Evolutionary conservation across 1,140 invertebrate species (phyloP), one percentile per base, ranked within the genome.

Genomic region (Halictus rubicundus): DNA sequence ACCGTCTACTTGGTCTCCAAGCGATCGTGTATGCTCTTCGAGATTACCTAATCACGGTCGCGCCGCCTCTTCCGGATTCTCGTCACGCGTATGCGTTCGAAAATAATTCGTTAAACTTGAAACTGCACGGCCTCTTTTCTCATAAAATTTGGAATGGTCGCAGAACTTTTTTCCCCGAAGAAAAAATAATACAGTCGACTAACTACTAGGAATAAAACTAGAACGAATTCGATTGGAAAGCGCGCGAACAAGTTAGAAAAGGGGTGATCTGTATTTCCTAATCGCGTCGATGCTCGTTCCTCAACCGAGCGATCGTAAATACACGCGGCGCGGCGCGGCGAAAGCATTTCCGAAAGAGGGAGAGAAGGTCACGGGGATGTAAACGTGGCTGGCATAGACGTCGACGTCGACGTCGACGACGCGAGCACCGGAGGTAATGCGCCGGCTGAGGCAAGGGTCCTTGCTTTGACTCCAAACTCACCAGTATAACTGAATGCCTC

Each of bases 391-490:
- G 68, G 57, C 68, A 69, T 78, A 80, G 72, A 68, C 39, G 60
- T 54, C 60, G 60, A 64, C 71, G 75, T 19, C 49, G 49, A 52
- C 49, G 49, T 52, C 49, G 49, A 78, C 27, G 74, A 80, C 64
- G 82, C 73, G 81, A 84, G 72, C 80, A 81, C 46, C 70, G 68
- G 76, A 81, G 76, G 68, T 71, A 78, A 77, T 79, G 77, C 61
- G 76, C 76, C 76, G 70, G 74, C 64, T 60, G 72, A 77, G 75
- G 85, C 68, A 88, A 91, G 90, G 88, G 89, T 88, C 89, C 90
- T 91, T 90, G 88, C 90, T 91, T 91, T 91, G 90, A 91, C 89
- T 91, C 85, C 76, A 80, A 81, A 77, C 86, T 86, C 80, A 84
- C 78, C 64, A 82, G 81, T 90, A 89, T 89, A 82, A 88, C 88